phyloP scores from a whole-genome alignment of 1,140 invertebrate species.

The Wiebesia pumilae region DNA sequence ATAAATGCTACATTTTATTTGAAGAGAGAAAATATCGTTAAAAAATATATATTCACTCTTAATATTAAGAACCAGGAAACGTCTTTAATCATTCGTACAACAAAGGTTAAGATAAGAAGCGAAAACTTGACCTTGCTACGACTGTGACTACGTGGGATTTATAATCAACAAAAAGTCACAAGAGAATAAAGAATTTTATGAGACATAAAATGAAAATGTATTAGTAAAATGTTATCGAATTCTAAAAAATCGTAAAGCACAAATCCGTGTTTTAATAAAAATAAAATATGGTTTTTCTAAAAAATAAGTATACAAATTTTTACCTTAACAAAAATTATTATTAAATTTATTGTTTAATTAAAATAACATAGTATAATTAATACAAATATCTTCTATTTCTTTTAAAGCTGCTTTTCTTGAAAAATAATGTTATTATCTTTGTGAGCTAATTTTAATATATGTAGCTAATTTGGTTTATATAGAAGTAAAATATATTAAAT shows the following conservation, averaged over 20 bases:
- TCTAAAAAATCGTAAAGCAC: not conserved
- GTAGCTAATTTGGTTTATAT: too few species aligned
- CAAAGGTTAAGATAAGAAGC: slow-evolving; percentile 1
- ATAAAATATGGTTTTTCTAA: too few species aligned
- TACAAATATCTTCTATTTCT: too few species aligned
- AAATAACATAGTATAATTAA: too few species aligned
- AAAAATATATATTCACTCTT: not conserved
- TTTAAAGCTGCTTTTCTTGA: too few species aligned
- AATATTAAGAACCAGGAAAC: not conserved
- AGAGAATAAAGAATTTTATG: not conserved
- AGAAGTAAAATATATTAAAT: too few species aligned
- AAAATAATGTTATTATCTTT: too few species aligned
- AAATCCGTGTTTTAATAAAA: not conserved
- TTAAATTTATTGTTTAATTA: too few species aligned
- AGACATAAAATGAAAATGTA: not conserved
- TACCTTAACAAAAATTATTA: too few species aligned
- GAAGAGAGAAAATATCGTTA: not conserved
- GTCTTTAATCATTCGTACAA: not conserved
- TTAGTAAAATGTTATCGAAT: not conserved
- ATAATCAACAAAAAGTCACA: not conserved
- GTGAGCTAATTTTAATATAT: too few species aligned
- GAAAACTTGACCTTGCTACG: not conserved
- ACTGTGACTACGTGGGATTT: not conserved
- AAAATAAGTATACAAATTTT: too few species aligned
- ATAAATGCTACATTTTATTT: too few species aligned